phyloP scores from a whole-genome alignment of 2,797 vertebrate genomes.

The Smutsia temminckii region DNA sequence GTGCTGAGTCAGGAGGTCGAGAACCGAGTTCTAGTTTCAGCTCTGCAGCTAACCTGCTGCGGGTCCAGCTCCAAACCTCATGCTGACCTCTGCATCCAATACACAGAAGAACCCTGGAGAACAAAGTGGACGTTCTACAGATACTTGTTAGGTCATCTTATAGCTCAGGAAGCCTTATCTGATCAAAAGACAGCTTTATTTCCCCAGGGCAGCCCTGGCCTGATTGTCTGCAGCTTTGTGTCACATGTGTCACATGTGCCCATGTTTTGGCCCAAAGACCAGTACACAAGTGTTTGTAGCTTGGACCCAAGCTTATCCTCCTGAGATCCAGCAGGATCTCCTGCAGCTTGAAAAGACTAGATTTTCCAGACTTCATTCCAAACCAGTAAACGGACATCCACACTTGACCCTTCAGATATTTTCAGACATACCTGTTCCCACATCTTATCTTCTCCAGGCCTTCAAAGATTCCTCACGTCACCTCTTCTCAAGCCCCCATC shows the following conservation, averaged over 20 bases:
- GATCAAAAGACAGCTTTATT: not conserved
- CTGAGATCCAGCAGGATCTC: not conserved
- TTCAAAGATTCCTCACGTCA: not conserved
- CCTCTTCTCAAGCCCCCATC: not conserved
- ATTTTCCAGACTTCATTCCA: not conserved
- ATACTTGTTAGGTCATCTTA: not conserved
- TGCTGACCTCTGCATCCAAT: no score
- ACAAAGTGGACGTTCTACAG: not conserved
- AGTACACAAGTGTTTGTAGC: not conserved
- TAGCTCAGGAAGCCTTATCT: not conserved
- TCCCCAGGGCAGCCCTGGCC: not conserved
- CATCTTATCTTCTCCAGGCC: not conserved
- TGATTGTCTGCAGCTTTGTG: not conserved
- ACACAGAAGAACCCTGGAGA: not conserved
- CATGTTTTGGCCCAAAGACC: not conserved
- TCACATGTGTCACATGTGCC: not conserved
- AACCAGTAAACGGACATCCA: not conserved
- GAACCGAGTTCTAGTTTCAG: not conserved
- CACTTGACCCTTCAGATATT: not conserved
- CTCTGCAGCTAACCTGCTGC: not conserved
- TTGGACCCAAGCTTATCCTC: not conserved
- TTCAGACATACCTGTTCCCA: not conserved
- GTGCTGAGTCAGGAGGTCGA: not conserved
- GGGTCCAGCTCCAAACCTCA: not conserved
- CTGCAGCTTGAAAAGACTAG: not conserved